Base-by-base conservation (phyloP, 2,888 invertebrate species). In the Drosophila multiciliata region DNA sequence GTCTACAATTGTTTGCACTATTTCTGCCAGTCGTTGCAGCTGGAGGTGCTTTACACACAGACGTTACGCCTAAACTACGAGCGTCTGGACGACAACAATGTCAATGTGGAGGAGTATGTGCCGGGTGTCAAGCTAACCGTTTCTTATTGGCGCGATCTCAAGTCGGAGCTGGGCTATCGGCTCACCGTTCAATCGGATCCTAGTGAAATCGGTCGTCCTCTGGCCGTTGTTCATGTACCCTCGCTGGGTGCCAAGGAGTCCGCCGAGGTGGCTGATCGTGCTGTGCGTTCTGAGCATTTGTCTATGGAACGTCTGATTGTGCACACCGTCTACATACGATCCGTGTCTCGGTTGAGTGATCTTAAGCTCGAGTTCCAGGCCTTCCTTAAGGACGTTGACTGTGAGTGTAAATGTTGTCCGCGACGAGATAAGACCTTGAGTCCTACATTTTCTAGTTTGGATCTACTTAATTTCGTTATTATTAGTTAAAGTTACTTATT, bases 261-360 rank as follows among this genome's bases (percentile, higher is more conserved):
- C 0, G 90, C 94, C 63, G 96, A 97, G 92, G 95, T 96, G 61
- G 95, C 96, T 1, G 96, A 96, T 87, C 94, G 96, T 77, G 97
- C 97, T 17, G 96, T 98, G 49, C 95, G 97, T 82, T 97, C 97
- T 32, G 98, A 98, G 93, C 96, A 97, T 89, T 94, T 99, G n/a
- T 98, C 98, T 7, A 97, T 99, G 96, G 99, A 99, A 94, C 96
- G 98, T 42, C 94, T 99, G 61, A 94, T 99, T 42, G 98, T 99
- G 8, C 98, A 98, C 92, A 99, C 99, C 0, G 98, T 99, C 82
- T 98, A 99, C 91, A 97, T 98, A 65, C 95, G 99, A 80, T 97
- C 98, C 0, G 95, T 97, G 62, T 96, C 97, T 77, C 95, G 98
- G 50, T 94, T 98, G 17, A 95, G 95, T 45, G 98, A 98, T 91